phyloP scores from a whole-genome alignment of 2,888 invertebrate species.

The Papilio gigon region DNA sequence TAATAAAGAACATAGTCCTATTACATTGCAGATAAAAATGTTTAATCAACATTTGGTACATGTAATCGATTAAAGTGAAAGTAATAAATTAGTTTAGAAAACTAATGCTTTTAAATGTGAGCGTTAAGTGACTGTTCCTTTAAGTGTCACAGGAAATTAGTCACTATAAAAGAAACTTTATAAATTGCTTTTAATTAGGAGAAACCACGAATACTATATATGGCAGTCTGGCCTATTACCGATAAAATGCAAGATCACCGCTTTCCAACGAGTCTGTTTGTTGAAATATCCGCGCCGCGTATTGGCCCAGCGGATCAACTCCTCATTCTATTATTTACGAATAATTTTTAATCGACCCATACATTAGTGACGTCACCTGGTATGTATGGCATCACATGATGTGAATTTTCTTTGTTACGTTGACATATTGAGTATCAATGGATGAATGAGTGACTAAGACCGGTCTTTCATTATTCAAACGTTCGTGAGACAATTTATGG shows the following conservation, averaged over 20 bases:
- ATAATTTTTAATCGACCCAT: constrained; percentile 25
- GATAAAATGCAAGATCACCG: constrained; percentile 33
- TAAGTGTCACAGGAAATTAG: constrained; percentile 29
- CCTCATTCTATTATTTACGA: constrained; percentile 23
- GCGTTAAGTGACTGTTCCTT: constrained; percentile 22
- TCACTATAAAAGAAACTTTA: constrained; percentile 29
- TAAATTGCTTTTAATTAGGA: constrained; percentile 41
- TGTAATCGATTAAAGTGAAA: constrained; percentile 16
- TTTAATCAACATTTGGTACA: neutral
- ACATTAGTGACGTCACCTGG: constrained; percentile 19
- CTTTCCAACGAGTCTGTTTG: constrained; percentile 38
- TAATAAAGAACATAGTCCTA: too few relatives aligned
- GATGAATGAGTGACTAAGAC: too few relatives aligned
- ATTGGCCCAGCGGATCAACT: constrained; percentile 21
- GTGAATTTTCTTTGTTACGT: too few relatives aligned
- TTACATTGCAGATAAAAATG: too few relatives aligned
- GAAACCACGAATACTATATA: constrained; percentile 36
- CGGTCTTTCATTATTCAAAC: too few relatives aligned
- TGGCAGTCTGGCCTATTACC: constrained; percentile 36
- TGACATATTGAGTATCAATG: too few relatives aligned
- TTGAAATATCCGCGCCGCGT: constrained; percentile 34
- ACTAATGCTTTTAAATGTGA: constrained; percentile 14
- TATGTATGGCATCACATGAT: too few relatives aligned
- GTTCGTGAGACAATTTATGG: too few relatives aligned
- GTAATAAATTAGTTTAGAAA: constrained; percentile 26